phyloP scores from a whole-genome alignment of 1,140 invertebrate species.

The Diprion similis region DNA sequence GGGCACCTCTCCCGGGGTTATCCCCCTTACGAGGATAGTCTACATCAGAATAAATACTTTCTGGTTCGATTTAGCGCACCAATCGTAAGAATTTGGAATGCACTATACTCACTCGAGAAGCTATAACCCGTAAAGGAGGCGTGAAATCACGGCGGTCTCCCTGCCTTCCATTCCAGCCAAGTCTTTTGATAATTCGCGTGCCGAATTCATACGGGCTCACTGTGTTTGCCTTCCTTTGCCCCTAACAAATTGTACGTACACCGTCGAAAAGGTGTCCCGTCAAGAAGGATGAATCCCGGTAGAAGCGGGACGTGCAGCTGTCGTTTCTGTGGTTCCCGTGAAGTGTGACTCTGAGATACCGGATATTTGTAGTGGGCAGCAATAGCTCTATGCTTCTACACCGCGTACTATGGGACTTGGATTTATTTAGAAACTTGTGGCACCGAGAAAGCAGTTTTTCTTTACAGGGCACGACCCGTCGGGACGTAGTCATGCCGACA shows the following conservation, averaged over 20 bases:
- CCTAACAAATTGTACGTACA: not conserved
- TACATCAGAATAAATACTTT: not conserved
- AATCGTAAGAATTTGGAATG: not conserved
- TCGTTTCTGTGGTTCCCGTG: not conserved
- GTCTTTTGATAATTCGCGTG: not conserved
- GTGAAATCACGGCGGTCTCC: slow-evolving; percentile 3
- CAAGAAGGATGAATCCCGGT: not conserved
- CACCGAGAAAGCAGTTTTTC: too few species aligned
- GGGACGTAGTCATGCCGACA: too few species aligned
- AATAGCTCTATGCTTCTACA: too few species aligned
- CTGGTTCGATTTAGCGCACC: not conserved
- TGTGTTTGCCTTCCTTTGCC: not conserved
- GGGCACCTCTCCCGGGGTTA: too few species aligned
- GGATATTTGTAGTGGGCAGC: not conserved
- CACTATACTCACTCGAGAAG: not conserved
- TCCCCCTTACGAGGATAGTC: not conserved
- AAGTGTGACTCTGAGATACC: not conserved
- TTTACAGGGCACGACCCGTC: too few species aligned
- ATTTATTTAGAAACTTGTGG: too few species aligned
- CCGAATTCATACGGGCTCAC: not conserved
- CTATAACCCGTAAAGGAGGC: not conserved
- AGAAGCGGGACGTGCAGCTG: not conserved
- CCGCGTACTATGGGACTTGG: too few species aligned
- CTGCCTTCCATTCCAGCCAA: not conserved
- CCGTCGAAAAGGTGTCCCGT: not conserved